Evolutionary conservation across 2,888 invertebrate species (phyloP).

Genomic region (Hipparchia semele): DNA sequence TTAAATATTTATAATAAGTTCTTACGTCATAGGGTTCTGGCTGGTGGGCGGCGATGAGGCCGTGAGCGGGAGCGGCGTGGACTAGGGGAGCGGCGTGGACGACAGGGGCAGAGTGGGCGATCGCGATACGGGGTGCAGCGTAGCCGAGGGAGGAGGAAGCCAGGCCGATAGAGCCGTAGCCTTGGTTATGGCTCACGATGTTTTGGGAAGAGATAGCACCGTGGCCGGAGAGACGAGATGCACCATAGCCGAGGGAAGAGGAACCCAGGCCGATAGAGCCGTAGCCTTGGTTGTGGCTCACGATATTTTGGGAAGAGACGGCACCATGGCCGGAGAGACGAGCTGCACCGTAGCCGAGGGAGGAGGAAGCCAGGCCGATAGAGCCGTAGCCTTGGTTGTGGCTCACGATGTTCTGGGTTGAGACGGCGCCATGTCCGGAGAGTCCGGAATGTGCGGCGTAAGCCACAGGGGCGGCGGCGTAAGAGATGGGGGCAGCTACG

Average conservation of each 20-base stretch:
- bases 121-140: conserved; percentile 47
- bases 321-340: conserved; percentile 52
- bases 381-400: conserved; percentile 59
- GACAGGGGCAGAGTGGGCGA: conserved; percentile 47
- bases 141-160: conserved; percentile 42
- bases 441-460: conserved; percentile 42
- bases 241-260: conserved; percentile 42
- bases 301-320: conserved; percentile 54
- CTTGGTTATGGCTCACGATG: conserved; percentile 66
- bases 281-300: conserved; percentile 50
- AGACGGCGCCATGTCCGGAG: conserved; percentile 56
- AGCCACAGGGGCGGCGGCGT: conserved; percentile 33
- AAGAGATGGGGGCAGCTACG: conserved; percentile 58
- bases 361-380: conserved; percentile 41
- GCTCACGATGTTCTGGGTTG: conserved; percentile 65
- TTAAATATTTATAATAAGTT: neutral
- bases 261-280: conserved; percentile 46
- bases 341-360: conserved; percentile 48
- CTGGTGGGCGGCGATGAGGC: conserved; percentile 45
- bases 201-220: conserved; percentile 63
- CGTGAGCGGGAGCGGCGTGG: conserved; percentile 60
- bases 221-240: conserved; percentile 59
- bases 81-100: conserved; percentile 52
- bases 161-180: conserved; percentile 47
- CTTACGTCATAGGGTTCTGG: conserved; percentile 46